Percentiles rank a stretch among this genome's conserved stretches.
Conservation (phyloP, 2,888 invertebrate genomes). For the Xestia sexstrigata region DNA sequence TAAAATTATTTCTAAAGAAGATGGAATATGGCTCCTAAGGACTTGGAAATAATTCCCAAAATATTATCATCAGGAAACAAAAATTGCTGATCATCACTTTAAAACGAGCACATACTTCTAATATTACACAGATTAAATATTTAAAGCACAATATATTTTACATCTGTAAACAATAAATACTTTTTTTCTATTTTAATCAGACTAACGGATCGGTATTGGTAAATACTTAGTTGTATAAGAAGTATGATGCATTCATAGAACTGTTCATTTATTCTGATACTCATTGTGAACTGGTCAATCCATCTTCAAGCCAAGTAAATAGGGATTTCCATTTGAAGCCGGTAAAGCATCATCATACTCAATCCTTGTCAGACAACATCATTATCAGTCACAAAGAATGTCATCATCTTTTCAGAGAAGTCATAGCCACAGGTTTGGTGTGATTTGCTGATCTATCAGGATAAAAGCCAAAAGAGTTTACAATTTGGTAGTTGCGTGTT, state of each 20-base stretch:
- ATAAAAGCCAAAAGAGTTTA: no score
- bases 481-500: neutral
- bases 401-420: neutral
- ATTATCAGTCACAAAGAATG: neutral
- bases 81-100: neutral
- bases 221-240: constrained; percentile 7
- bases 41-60: neutral
- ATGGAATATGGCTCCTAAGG: no score
- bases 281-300: neutral
- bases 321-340: neutral
- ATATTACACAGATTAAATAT: neutral
- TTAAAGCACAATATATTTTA: neutral
- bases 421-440: neutral
- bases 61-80: neutral
- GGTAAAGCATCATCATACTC: neutral
- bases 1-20: neutral
- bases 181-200: constrained; percentile 25
- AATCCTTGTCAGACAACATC: neutral
- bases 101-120: neutral
- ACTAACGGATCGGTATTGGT: neutral
- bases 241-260: neutral
- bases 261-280: neutral
- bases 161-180: constrained; percentile 7
- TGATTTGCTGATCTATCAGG: neutral
- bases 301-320: neutral